Evolutionary conservation across 2,797 vertebrate genomes (phyloP), one percentile per base, ranked within the genome.

Genomic region (Clarias fuscus): DNA sequence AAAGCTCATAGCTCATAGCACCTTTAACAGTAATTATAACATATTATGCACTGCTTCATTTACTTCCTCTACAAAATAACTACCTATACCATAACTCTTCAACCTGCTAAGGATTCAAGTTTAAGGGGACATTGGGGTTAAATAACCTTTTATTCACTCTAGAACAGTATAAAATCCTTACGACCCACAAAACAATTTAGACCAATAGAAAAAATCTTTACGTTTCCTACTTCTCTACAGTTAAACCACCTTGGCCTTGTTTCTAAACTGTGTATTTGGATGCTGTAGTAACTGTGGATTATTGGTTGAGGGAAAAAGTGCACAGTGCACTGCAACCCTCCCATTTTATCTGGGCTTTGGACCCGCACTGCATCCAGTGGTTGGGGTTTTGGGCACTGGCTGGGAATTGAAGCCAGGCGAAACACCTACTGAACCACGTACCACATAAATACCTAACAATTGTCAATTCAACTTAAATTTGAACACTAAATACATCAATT

Each of bases 41-140:
- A 15, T 67, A 13, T 67, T 30, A 15, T 7, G 0, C 15, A 77
- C 97, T 96, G 93, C 48, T 53, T 53, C 48, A 13, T 53, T 53
- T 53, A 98, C 24, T 73, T 73, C 10, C 33, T 13, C 11, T 73
- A n/a, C 43, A 48, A 73, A 73, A 73, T n/a, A 53, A 53, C 2
- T 53, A 53, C 48, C 48, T 53, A 10, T 53, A 11, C 71, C 40
- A 73, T 73, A 48, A 48, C 40, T 73, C 11, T 73, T 73, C 37
- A n/a, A n/a, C 40, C 71, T 24, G 71, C 22, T n/a, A 73, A 48
- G 20, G 8, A 27, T 27, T 27, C 22, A 3, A 1, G 24, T n/a
- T 40, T 27, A 7, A 65, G 8, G 62, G 4, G 24, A 65, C 20
- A 24, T 1, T 20, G 22, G 8, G 7, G 61, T 62, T 62, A 22